A percentile compares a stretch with the other conserved stretches of the same genome.
Conservation (phyloP, 2,888 invertebrate genomes). For the Rhingia campestris region DNA sequence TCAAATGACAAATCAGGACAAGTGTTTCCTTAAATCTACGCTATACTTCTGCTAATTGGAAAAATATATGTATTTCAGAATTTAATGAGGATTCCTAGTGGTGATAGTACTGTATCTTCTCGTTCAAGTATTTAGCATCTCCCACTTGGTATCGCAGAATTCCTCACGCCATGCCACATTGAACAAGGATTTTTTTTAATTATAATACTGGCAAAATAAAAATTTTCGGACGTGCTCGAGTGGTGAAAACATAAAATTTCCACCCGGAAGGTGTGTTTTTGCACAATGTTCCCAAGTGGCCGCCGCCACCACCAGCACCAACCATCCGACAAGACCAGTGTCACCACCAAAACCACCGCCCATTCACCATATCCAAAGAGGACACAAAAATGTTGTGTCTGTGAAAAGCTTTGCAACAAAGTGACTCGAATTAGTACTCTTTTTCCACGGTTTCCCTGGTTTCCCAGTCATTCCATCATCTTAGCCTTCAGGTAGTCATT, state of each 20-base stretch:
- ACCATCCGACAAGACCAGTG: slow-evolving; percentile 52
- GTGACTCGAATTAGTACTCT: slow-evolving; percentile 69
- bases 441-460: slow-evolving; percentile 36
- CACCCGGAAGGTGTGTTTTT: slow-evolving; percentile 75
- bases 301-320: slow-evolving; percentile 44
- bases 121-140: slow-evolving; percentile 54
- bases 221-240: slow-evolving; percentile 75
- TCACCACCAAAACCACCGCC: slow-evolving; percentile 67
- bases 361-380: slow-evolving; percentile 45
- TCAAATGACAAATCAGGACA: slow-evolving; percentile 59
- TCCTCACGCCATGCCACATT: slow-evolving; percentile 46
- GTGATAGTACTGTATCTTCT: slow-evolving; percentile 27
- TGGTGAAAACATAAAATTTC: slow-evolving; percentile 74
- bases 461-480: slow-evolving; percentile 44
- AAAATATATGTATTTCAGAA: slow-evolving; percentile 60
- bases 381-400: slow-evolving; percentile 61
- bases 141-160: slow-evolving; percentile 10
- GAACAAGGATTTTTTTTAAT: slow-evolving; percentile 64
- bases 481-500: slow-evolving; percentile 69
- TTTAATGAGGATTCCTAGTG: slow-evolving; percentile 64
- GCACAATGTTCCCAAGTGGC: slow-evolving; percentile 75
- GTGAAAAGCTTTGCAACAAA: slow-evolving; percentile 70
- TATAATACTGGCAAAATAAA: slow-evolving; percentile 61
- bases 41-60: slow-evolving; percentile 64
- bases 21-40: slow-evolving; percentile 49